Evolutionary conservation across 2,888 invertebrate genomes (phyloP).

Genomic region (Apamea monoglypha): DNA sequence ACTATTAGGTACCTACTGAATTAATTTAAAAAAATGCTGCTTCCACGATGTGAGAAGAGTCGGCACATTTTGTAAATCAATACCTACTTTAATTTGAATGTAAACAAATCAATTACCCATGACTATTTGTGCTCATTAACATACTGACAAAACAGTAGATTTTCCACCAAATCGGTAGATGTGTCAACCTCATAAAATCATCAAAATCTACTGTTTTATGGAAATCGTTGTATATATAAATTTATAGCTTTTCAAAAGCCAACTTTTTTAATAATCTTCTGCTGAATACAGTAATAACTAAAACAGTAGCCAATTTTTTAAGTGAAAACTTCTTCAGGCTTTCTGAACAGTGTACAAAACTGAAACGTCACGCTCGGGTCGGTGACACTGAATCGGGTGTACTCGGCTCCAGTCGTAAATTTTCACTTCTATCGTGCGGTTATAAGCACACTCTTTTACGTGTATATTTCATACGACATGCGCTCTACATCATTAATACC

Average conservation of each 20-base stretch:
- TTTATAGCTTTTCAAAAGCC: not conserved
- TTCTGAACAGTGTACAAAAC: no score
- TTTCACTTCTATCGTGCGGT: not conserved
- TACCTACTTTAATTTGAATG: not conserved
- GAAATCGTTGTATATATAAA: not conserved
- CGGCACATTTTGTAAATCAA: not conserved
- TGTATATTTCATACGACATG: not conserved
- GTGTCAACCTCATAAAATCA: no score
- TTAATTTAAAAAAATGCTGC: not conserved
- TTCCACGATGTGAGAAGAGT: not conserved
- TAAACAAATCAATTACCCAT: not conserved
- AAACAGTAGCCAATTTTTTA: not conserved
- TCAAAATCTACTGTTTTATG: not conserved
- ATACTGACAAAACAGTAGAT: not conserved
- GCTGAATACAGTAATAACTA: not conserved
- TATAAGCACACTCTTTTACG: not conserved
- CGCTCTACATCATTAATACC: slow-evolving; percentile 25
- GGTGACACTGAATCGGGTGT: not conserved
- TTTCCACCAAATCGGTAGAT: no score
- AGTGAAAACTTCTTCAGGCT: not conserved
- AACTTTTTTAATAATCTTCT: not conserved
- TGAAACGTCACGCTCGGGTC: no score
- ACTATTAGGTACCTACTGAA: not conserved
- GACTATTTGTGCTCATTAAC: not conserved
- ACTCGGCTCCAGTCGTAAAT: not conserved